Evolutionary conservation across 1,140 invertebrate species (phyloP).

Genomic region (Drosophila sp.): DNA sequence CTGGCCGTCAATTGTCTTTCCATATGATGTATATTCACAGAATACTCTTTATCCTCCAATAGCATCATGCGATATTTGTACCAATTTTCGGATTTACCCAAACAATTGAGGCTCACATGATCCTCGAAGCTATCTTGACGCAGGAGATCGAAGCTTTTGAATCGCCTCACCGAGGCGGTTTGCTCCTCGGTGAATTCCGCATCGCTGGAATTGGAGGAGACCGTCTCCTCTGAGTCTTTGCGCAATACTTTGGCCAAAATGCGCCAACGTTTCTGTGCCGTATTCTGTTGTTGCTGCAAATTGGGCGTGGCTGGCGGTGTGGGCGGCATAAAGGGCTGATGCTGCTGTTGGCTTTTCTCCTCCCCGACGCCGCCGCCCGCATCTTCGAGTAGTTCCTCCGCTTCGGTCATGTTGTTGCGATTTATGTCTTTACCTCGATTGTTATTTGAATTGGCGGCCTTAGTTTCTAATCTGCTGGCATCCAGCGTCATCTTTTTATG

Average conservation of each 20-base stretch:
- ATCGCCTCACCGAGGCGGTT: constrained; percentile 76
- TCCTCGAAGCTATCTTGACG: constrained; percentile 80
- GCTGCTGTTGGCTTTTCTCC: constrained; percentile 1
- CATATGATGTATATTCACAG: constrained; percentile 85
- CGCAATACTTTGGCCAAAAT: constrained; percentile 88
- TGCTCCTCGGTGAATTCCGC: constrained; percentile 67
- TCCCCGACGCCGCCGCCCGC: constrained; percentile 24
- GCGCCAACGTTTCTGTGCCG: constrained; percentile 87
- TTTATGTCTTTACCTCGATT: constrained; percentile 44
- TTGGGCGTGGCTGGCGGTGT: constrained; percentile 75
- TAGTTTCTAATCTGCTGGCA: constrained; percentile 34
- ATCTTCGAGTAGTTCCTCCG: constrained; percentile 37
- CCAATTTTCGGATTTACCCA: constrained; percentile 83
- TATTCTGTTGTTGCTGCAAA: constrained; percentile 66
- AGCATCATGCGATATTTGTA: constrained; percentile 85
- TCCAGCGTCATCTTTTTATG: constrained; percentile 54
- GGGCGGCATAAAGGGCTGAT: constrained; percentile 63
- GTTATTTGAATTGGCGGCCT: constrained; percentile 30
- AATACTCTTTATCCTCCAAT: constrained; percentile 79
- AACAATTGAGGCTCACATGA: constrained; percentile 69
- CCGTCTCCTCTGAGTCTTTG: constrained; percentile 82
- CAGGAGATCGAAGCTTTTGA: constrained; percentile 79
- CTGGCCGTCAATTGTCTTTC: constrained; percentile 87
- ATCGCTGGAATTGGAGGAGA: constrained; percentile 66
- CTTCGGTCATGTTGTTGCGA: constrained; percentile 41